Evolutionary conservation across 2,113 vertebrate species (phyloP).

Genomic region (Candoia aspera): DNA sequence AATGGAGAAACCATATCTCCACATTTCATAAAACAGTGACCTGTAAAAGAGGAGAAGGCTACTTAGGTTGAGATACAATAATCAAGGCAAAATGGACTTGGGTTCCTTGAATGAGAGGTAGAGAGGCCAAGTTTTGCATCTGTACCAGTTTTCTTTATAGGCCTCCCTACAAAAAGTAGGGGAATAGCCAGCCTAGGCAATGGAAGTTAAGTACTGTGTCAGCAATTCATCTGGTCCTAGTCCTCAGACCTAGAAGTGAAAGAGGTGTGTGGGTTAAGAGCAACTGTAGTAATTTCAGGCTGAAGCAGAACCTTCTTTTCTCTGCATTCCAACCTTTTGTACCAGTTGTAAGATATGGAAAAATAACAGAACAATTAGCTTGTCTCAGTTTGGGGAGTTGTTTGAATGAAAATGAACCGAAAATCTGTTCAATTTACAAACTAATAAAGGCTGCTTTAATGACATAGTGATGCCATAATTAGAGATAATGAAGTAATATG

Average conservation of each 20-base stretch:
- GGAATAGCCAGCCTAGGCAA: no score
- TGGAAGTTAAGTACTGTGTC: no score
- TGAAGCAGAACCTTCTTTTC: neutral
- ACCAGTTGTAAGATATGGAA: neutral
- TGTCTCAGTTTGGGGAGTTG: conserved; percentile 2
- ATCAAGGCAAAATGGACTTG: neutral
- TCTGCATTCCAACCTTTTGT: neutral
- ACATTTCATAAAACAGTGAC: neutral
- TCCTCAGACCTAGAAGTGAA: neutral
- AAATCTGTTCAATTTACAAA: conserved; percentile 48
- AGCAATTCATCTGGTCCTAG: neutral
- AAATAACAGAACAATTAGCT: conserved; percentile 8
- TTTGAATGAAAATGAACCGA: conserved; percentile 18
- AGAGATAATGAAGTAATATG: conserved; percentile 53
- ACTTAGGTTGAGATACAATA: neutral
- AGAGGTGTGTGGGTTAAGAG: neutral
- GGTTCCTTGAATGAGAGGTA: neutral
- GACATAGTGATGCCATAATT: conserved; percentile 53
- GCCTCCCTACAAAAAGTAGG: neutral
- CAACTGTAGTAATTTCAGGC: neutral
- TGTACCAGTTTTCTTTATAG: neutral
- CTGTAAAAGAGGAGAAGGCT: neutral
- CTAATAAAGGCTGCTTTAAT: conserved; percentile 50
- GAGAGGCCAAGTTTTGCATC: neutral
- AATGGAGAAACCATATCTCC: neutral